These are phyloP conservation scores for Phalloptychus januarius DNA, from an alignment of 2,797 vertebrate genomes.

Conservation along the genomic window DNA sequence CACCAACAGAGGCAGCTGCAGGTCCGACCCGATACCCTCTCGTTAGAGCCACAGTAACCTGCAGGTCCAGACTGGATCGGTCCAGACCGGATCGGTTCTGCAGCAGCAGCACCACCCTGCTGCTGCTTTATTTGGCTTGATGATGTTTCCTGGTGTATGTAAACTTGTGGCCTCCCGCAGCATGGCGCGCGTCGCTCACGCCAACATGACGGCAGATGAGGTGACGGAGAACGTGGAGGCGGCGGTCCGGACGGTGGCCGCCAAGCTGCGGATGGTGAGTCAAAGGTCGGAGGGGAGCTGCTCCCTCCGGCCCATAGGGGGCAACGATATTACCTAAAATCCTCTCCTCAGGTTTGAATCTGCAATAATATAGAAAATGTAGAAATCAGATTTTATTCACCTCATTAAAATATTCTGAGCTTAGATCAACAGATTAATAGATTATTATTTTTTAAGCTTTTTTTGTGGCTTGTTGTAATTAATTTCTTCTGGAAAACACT, in stretches of 20 bases:
- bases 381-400: no score
- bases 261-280: conserved; percentile 84
- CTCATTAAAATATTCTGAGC: no score
- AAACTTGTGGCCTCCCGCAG: conserved; percentile 70
- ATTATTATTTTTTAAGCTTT: no score
- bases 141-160: no score
- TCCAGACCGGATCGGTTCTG: no score
- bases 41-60: background rate
- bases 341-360: no score
- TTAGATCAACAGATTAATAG: no score
- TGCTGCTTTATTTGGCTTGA: background rate
- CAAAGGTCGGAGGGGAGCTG: no score
- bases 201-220: conserved; percentile 84
- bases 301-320: no score
- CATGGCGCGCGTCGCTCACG: conserved; percentile 84
- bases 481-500: background rate
- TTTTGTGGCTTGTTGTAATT: background rate
- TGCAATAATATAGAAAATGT: no score
- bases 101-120: conserved; percentile 60
- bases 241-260: conserved; percentile 72
- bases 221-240: conserved; percentile 84
- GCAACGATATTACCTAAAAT: no score
- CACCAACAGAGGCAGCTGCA: conserved; percentile 90
- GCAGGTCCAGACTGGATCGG: no score
- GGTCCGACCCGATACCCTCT: conserved; percentile 71